A percentile compares a stretch with the other conserved stretches of the same genome.
phyloP scores from a whole-genome alignment of 1,140 invertebrate genomes.

The Argopecten irradians region DNA sequence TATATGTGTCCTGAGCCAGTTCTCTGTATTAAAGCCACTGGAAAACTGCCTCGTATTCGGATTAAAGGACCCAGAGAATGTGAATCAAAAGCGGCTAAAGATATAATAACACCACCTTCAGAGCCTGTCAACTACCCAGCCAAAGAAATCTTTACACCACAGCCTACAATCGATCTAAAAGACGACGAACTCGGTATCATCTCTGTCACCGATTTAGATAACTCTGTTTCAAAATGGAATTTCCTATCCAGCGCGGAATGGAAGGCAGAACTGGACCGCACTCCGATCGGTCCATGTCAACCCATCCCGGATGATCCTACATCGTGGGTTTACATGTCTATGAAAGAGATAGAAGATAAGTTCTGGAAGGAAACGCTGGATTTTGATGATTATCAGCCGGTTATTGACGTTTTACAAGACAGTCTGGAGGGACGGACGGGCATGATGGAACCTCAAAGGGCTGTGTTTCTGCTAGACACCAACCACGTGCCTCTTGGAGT shows the following conservation, averaged over 20 bases:
- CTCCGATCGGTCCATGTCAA: not conserved
- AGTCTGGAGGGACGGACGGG: not conserved
- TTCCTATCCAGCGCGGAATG: not conserved
- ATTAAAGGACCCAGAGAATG: not conserved
- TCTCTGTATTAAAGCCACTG: not conserved
- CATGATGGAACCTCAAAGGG: not conserved
- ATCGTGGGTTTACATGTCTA: conserved; percentile 18
- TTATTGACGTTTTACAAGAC: conserved; percentile 3
- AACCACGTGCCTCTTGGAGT: not conserved
- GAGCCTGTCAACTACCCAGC: conserved; percentile 24
- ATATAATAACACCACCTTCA: conserved; percentile 14
- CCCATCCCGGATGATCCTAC: not conserved
- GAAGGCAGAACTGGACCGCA: not conserved
- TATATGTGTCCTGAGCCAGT: not conserved
- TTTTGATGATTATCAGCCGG: not conserved
- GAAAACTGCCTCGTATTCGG: not conserved
- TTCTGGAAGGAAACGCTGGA: conserved; percentile 10
- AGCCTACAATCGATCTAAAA: not conserved
- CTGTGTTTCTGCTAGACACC: not conserved
- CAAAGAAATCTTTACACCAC: conserved; percentile 14
- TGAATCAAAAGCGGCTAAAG: not conserved
- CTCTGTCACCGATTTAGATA: not conserved
- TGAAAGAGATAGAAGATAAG: not conserved
- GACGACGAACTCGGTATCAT: not conserved
- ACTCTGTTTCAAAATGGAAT: not conserved